phyloP scores from a whole-genome alignment of 2,888 invertebrate species.

The Diabrotica balteata region DNA sequence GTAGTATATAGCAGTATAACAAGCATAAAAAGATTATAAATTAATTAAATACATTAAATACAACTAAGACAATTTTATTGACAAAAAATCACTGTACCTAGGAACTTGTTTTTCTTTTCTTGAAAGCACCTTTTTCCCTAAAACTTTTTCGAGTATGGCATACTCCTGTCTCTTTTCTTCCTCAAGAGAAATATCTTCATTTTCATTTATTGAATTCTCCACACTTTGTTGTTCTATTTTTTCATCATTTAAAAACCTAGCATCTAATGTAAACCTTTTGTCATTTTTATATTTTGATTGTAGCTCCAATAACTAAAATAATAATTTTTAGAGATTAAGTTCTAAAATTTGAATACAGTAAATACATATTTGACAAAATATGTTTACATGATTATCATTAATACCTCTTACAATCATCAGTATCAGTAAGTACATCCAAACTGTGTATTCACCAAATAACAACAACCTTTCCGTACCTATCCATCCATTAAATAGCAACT shows the following conservation, averaged over 20 bases:
- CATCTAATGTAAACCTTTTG: constrained; percentile 77
- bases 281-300: constrained; percentile 79
- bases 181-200: constrained; percentile 44
- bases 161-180: constrained; percentile 60
- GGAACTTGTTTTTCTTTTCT: constrained; percentile 27
- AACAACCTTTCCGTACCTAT: no score
- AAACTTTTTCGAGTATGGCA: constrained; percentile 61
- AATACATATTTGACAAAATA: neutral
- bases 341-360: no score
- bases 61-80: no score
- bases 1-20: no score
- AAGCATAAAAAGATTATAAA: no score
- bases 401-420: no score
- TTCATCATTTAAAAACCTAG: constrained; percentile 73
- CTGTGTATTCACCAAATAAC: no score
- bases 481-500: no score
- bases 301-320: constrained; percentile 69
- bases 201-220: constrained; percentile 45
- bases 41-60: no score
- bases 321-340: constrained; percentile 13
- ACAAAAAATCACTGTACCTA: constrained; percentile 19
- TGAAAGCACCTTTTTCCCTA: constrained; percentile 50
- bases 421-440: no score
- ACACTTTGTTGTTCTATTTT: constrained; percentile 51
- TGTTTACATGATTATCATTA: no score